Base-by-base conservation (phyloP, 1,140 invertebrate genomes). In the Brachionus paranguensis region DNA sequence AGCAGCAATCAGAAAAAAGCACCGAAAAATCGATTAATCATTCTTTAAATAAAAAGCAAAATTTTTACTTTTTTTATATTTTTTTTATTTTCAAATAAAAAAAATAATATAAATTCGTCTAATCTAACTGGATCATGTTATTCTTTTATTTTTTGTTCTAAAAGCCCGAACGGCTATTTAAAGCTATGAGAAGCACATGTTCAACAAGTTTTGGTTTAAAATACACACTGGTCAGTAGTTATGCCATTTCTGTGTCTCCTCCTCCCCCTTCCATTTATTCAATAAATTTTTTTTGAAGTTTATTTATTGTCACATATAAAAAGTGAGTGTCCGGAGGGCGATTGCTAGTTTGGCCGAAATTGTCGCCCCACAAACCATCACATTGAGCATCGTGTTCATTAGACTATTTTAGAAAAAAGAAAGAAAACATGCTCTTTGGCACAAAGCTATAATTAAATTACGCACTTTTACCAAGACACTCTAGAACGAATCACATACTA, bases 11-110 rank as follows among this genome's bases (percentile, higher is more conserved):
- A 72, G 68, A 72, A 76, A 76, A 50, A 76, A 76, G 43, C 72
- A 76, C 72, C 72, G 72, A 76, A 76, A 76, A 76, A 76, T 76
- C 72, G 72, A 76, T 76, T 76, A 76, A 76, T 76, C 72, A 76
- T 76, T 76, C 45, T 47, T 47, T 27, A 76, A 76, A 72, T 27
- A 33, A 12, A 68, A 33, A 72, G 6, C 43, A 43, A 72, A 72
- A 72, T 17, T 43, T 27, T 60, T 60, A 60, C 17, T 60, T 60
- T 60, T 60, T 60, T 55, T 8, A 6, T 37, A 14, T 50, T 14
- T 53, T 53, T 53, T 53, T 33, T n/a, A 41, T 37, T 70, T 70
- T 70, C 27, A 41, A 70, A 70, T 24, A 70, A 70, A 37, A 33
- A 33, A 68, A 29, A 68, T 29, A 68, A 29, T 29, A 29, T 29